Conservation (phyloP, 2,113 vertebrate genomes). For the Muntiacus muntjak region DNA sequence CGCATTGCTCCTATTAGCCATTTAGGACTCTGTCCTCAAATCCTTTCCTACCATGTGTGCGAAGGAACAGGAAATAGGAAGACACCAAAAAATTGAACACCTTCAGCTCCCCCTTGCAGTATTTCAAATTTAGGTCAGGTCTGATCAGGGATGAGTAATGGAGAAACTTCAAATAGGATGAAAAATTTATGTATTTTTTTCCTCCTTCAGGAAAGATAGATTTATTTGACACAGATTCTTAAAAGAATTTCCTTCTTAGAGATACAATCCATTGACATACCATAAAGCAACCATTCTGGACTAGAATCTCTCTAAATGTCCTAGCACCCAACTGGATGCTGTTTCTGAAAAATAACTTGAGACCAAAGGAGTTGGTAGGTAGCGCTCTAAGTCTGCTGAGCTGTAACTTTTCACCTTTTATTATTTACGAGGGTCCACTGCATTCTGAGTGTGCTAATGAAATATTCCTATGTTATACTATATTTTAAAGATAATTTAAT, state of each 20-base stretch:
- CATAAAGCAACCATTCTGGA: neutral
- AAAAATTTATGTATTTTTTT: neutral
- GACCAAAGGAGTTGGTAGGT: neutral
- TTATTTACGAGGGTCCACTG: neutral
- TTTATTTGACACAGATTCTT: neutral
- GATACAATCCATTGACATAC: neutral
- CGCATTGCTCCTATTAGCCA: neutral
- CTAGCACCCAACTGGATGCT: no score
- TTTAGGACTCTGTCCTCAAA: neutral
- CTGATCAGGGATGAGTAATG: neutral
- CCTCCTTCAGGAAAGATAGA: neutral
- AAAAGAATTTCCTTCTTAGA: neutral
- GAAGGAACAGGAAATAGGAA: neutral
- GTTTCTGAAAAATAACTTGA: neutral
- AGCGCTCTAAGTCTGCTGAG: neutral
- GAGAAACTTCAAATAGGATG: neutral
- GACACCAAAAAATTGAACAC: neutral
- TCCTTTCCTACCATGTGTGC: neutral
- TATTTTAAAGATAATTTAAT: neutral
- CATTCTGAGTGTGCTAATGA: neutral
- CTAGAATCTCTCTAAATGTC: neutral
- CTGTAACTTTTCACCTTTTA: neutral
- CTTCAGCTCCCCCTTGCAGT: neutral
- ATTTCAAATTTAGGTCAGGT: neutral
- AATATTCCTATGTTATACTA: neutral